Percentiles rank a stretch among this genome's conserved stretches.
Evolutionary conservation across 1,140 invertebrate species (phyloP).

Genomic region (Drosophila sproati): DNA sequence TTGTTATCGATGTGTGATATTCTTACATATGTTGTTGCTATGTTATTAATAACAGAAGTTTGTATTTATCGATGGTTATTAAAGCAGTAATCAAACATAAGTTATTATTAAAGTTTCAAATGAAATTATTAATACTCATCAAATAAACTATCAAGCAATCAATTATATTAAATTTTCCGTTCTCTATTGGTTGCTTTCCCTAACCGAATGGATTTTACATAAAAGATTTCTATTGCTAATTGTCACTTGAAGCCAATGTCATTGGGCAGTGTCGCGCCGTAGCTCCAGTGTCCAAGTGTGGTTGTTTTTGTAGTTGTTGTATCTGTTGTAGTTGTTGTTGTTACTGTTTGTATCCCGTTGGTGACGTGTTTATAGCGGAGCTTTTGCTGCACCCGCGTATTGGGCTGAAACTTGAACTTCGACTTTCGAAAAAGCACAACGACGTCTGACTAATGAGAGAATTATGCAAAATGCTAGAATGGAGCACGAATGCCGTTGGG

Average conservation of each 20-base stretch:
- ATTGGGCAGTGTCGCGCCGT: constrained; percentile 13
- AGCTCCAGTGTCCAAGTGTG: constrained; percentile 1
- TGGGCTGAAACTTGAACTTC: constrained; percentile 67
- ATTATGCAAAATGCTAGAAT: constrained; percentile 76
- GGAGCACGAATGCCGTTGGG: constrained; percentile 28
- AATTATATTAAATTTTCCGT: constrained; percentile 1
- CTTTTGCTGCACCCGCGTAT: constrained; percentile 51
- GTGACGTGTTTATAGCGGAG: constrained; percentile 32
- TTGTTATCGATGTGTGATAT: too few relatives aligned
- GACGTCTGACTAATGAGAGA: constrained; percentile 72
- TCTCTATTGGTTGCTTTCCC: too few relatives aligned
- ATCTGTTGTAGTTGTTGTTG: background rate
- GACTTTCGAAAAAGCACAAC: constrained; percentile 68
- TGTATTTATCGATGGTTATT: too few relatives aligned
- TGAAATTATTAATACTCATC: background rate
- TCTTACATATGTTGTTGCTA: too few relatives aligned
- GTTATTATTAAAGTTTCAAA: constrained; percentile 1
- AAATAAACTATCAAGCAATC: background rate
- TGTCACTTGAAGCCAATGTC: constrained; percentile 20
- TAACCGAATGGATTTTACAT: background rate
- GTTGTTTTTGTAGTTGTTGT: background rate
- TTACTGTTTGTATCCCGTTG: constrained; percentile 21
- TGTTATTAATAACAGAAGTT: too few relatives aligned
- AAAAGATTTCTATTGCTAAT: background rate
- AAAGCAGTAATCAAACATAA: background rate